Evolutionary conservation across 2,888 invertebrate species (phyloP), one percentile per base, ranked within the genome.

Genomic region (Trissolcus japonicus): DNA sequence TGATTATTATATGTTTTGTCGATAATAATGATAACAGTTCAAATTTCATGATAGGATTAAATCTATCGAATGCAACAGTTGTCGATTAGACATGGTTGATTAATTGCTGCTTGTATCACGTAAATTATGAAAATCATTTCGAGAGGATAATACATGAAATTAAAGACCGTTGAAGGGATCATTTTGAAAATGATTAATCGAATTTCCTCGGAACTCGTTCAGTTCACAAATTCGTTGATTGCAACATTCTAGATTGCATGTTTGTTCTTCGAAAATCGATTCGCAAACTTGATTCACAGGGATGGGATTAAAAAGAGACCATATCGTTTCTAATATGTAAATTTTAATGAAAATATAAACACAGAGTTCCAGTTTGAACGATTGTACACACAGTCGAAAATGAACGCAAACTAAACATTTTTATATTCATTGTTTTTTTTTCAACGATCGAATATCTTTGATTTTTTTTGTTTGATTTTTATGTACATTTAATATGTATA

Each of bases 261-360:
- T 35, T 35, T 35, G 35, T 35, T 35, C 11, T 35, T 11, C 11
- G 11, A 7, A 35, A 35, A 35, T 35, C 11, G 6, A 35, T 35
- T 35, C 4, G 4, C 25, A 25, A 35, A 35, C 35, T 35, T 35
- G 35, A 11, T 19, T 11, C 19, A n/a, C n/a, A n/a, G 6, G 13
- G 7, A 50, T 6, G 21, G 29, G 48, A 56, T 50, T 13, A n/a
- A 14, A 65, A n/a, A 25, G 29, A 50, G 35, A 61, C 35, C 29
- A 29, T n/a, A 41, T 46, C 29, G 16, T 1, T 62, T 72, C 72
- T 72, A 65, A 65, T 19, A 59, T 72, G 72, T 72, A 72, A 59
- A 72, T 65, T 72, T 72, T 72, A 72, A 72, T 72, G 72, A 72
- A 72, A 72, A 72, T 72, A 72, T 59, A 72, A 72, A 72, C 72